Conservation (phyloP, 2,888 invertebrate species). For the Leistus spinibarbis region DNA sequence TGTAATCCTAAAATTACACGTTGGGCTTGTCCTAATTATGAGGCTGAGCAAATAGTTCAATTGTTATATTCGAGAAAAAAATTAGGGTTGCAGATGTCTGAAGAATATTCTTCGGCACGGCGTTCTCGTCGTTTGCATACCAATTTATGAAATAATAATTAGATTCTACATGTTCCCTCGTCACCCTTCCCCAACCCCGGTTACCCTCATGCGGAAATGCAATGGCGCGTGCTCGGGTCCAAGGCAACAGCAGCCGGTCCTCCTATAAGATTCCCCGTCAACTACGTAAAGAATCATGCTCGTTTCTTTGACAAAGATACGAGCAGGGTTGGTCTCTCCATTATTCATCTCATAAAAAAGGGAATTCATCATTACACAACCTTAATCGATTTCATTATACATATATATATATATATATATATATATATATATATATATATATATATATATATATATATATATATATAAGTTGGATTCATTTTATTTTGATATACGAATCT, state of each 20-base stretch:
- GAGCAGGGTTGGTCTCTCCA: not conserved
- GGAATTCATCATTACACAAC: too few species aligned
- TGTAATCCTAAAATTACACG: constrained; percentile 32
- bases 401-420: too few species aligned
- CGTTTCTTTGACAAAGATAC: not conserved
- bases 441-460: too few species aligned
- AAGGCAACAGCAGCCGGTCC: constrained; percentile 38
- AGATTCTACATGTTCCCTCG: not conserved
- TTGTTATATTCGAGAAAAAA: not conserved
- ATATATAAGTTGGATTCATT: too few species aligned
- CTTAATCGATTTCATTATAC: too few species aligned
- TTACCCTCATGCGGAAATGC: constrained; percentile 45
- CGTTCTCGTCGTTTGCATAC: constrained; percentile 15
- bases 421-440: too few species aligned
- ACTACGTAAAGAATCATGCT: constrained; percentile 46
- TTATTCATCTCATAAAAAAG: not conserved
- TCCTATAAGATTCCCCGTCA: constrained; percentile 44
- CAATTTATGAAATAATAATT: constrained; percentile 35
- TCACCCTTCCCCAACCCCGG: not conserved
- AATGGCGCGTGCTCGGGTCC: constrained; percentile 48
- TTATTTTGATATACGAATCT: too few species aligned
- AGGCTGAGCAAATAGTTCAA: not conserved
- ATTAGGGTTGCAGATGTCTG: constrained; percentile 10
- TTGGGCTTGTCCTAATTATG: constrained; percentile 23
- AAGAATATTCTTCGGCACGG: not conserved